Evolutionary conservation across 2,888 invertebrate genomes (phyloP).

Genomic region (Gymnosoma rotundatum): DNA sequence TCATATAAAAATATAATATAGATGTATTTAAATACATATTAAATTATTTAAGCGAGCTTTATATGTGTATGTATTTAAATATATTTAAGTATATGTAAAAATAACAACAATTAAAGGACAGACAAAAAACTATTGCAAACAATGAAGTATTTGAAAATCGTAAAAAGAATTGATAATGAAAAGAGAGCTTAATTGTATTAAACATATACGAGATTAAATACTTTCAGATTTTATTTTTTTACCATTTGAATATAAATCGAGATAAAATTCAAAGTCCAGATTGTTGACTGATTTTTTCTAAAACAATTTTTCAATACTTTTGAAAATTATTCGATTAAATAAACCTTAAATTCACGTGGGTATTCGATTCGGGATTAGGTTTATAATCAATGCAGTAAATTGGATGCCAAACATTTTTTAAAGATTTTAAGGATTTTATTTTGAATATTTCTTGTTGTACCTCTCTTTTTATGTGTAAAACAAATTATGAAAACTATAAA

Average conservation of each 20-base stretch:
- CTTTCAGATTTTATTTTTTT: too few relatives aligned
- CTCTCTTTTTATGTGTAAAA: too few relatives aligned
- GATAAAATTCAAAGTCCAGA: too few relatives aligned
- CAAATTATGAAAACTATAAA: not conserved
- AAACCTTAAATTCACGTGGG: too few relatives aligned
- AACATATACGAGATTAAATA: conserved; percentile 52
- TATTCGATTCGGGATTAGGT: too few relatives aligned
- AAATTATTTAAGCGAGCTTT: conserved; percentile 57
- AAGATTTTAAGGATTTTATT: too few relatives aligned
- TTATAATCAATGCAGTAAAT: too few relatives aligned
- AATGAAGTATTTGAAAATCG: not conserved
- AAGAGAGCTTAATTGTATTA: conserved; percentile 52
- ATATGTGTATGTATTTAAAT: conserved; percentile 24
- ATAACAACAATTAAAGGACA: not conserved
- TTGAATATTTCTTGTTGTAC: not conserved
- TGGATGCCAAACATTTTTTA: too few relatives aligned
- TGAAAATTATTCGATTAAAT: too few relatives aligned
- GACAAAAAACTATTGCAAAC: conserved; percentile 17
- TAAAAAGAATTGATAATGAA: not conserved
- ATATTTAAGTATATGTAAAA: not conserved
- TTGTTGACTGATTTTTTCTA: too few relatives aligned
- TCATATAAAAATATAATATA: not conserved
- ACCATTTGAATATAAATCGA: too few relatives aligned
- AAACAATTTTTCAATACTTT: too few relatives aligned
- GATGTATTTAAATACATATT: not conserved